Base-by-base conservation (phyloP, 2,888 invertebrate genomes). In the Ectemnius lituratus region DNA sequence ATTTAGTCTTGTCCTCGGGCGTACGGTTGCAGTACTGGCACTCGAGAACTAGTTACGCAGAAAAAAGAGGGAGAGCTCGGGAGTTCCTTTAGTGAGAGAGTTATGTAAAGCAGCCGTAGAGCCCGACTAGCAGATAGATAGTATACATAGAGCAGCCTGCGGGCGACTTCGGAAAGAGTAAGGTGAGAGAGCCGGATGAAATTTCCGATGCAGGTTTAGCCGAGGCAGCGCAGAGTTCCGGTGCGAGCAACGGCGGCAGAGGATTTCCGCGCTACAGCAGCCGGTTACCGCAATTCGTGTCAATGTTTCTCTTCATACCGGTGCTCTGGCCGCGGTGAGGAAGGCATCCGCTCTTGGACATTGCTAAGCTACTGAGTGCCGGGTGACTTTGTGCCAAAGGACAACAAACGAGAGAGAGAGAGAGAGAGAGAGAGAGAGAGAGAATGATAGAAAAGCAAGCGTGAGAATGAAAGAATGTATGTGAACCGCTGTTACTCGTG, bases 151-250 rank as follows among this genome's bases (percentile, higher is more conserved):
- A 37, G 37, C 6, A 37, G 37, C 37, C 37, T 37, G 37, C 37
- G 37, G 37, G 37, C 37, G 37, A 37, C 37, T 37, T 37, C 11
- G 37, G 37, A 57, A 57, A 11, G 3, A 18, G 13, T 4, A 2
- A 23, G 6, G 37, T 0, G 18, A 6, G 27, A n/a, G 16, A 14
- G 13, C 57, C 1, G 18, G 59, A 46, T 56, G 28, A 20, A 16
- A 65, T 64, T 58, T 67, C 49, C 14, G 27, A 64, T 45, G n/a
- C 79, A 90, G 89, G 89, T 83, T 79, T 89, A 68, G 89, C 90
- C 65, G 89, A 90, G 70, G 90, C 89, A 56, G 90, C 90, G 46
- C 88, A 89, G 77, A 89, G 89, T 79, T 87, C 87, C 57, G 88
- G 88, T 28, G 82, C 80, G 60, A 83, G 78, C 67, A 73, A 63